Percentiles rank a stretch among this genome's conserved stretches.
These are phyloP conservation scores for Sciaenops ocellatus DNA, from an alignment of 2,797 vertebrate species.

Conservation along the genomic window DNA sequence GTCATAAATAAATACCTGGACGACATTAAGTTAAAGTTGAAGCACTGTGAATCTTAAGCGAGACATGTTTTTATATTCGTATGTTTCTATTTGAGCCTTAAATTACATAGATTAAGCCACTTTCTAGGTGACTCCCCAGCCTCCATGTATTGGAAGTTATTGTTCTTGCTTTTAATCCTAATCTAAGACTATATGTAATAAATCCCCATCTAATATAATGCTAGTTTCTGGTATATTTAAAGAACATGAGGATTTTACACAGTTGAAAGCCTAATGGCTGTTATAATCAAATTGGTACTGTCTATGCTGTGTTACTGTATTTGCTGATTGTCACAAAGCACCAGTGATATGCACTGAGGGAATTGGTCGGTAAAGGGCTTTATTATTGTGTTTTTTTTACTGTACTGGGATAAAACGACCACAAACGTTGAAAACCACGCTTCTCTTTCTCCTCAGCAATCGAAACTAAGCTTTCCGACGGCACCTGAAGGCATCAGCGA, in stretches of 20 bases:
- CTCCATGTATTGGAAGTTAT: not conserved
- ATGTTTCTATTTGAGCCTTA: not conserved
- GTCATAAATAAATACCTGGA: not conserved
- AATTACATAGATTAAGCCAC: not conserved
- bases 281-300: not conserved
- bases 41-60: not conserved
- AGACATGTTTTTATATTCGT: not conserved
- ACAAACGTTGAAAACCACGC: slow-evolving; percentile 14
- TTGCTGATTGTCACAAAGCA: not conserved
- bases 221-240: not conserved
- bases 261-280: accelerated
- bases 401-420: not conserved
- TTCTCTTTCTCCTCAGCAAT: slow-evolving; percentile 4
- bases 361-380: not conserved
- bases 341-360: accelerated
- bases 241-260: not conserved
- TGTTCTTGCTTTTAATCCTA: not conserved
- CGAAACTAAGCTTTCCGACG: slow-evolving; percentile 31
- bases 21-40: not conserved
- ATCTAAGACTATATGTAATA: not conserved
- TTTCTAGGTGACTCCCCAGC: not conserved
- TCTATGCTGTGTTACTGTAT: not conserved
- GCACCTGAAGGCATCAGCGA: slow-evolving; percentile 41
- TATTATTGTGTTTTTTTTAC: not conserved
- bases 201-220: not conserved